Evolutionary conservation across 2,797 vertebrate species (phyloP), one percentile per base, ranked within the genome.

Genomic region (Microctenopoma lineatum): DNA sequence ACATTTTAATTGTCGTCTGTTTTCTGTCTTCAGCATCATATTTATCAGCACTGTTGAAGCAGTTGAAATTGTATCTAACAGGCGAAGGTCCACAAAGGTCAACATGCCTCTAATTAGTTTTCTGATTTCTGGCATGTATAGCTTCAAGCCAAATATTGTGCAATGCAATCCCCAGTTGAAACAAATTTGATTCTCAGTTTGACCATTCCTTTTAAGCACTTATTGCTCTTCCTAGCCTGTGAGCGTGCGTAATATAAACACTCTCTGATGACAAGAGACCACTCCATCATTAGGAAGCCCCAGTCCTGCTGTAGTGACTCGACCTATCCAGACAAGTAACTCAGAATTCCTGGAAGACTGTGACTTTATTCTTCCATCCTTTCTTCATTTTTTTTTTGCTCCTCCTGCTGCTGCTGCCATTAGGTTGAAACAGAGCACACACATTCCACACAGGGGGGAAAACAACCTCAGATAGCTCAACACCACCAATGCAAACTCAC

Each of bases 161-260:
- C 27, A 72, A 72, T 29, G 10, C 8, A 36, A 66, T 67, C 65
- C 42, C 9, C 26, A 26, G 52, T 21, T 59, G 34, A 64, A 70
- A 72, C 52, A n/a, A 56, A 71, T 61, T 45, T 25, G 55, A 75
- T 63, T 71, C 62, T 60, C 81, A 75, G 59, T 74, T 71, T 83
- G 47, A 86, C 65, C 57, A 50, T 59, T 61, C 56, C 60, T 76
- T 82, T 78, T 74, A 70, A 81, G 68, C 39, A 69, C 48, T 3
- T 41, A 55, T 52, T 70, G 56, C 75, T 65, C 51, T 44, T 79
- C 60, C 70, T 59, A 50, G 70, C 59, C 82, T 70, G 55, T 59
- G 72, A 81, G 75, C 71, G 75, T 75, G 72, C 50, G 65, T 89
- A 83, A 80, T 67, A 72, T 87, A 90, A 91, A 92, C 89, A 89